A percentile compares a stretch with the other conserved stretches of the same genome.
These are phyloP conservation scores for Coenonympha glycerion DNA, from an alignment of 2,888 invertebrate genomes.

Conservation along the genomic window DNA sequence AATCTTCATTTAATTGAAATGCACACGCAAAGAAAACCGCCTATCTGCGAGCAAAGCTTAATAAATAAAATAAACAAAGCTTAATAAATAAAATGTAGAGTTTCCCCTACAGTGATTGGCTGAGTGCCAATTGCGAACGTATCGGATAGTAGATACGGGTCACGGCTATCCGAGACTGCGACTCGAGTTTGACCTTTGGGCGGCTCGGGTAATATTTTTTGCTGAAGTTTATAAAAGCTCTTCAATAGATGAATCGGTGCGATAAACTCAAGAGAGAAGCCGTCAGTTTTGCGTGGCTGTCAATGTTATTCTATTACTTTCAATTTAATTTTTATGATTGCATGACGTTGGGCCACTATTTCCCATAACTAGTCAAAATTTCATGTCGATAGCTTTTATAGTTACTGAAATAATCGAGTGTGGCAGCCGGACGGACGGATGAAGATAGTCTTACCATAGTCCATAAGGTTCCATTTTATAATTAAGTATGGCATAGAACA, in stretches of 20 bases:
- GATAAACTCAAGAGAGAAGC: neutral
- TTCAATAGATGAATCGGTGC: neutral
- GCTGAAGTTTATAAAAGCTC: neutral
- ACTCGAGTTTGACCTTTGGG: constrained; percentile 10
- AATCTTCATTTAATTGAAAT: constrained; percentile 1
- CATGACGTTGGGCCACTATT: too few species aligned
- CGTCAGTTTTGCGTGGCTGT: neutral
- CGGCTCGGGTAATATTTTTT: too few species aligned
- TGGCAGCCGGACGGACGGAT: too few species aligned
- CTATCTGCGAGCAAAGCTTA: neutral
- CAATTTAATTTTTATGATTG: too few species aligned
- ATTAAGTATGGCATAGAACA: too few species aligned
- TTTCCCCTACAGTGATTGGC: too few species aligned
- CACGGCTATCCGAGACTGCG: constrained; percentile 8
- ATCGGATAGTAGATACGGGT: constrained; percentile 7
- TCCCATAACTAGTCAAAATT: too few species aligned
- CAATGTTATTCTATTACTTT: neutral
- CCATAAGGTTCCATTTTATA: too few species aligned
- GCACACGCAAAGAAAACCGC: neutral
- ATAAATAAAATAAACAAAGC: constrained; percentile 5
- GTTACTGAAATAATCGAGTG: too few species aligned
- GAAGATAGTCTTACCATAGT: too few species aligned
- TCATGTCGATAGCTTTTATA: too few species aligned
- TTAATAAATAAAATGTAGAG: constrained; percentile 7
- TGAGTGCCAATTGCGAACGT: constrained; percentile 2